Percentiles rank a stretch among this genome's conserved stretches.
Conservation (phyloP, 2,797 vertebrate genomes). For the Jordanella pulchra region DNA sequence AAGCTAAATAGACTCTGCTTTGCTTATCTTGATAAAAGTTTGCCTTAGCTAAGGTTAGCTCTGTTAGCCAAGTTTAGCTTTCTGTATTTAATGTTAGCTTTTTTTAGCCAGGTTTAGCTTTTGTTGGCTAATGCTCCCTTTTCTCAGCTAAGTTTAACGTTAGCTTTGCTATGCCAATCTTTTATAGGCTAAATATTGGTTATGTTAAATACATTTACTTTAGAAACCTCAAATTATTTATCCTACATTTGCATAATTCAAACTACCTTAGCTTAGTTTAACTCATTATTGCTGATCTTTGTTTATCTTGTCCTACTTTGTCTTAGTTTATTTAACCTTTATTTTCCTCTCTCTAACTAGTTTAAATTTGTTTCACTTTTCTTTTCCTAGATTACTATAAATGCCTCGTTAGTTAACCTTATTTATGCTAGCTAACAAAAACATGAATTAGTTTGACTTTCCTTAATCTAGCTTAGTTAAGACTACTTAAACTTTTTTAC, state of each 20-base stretch:
- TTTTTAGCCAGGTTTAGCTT: background rate
- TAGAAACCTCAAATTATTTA: no score
- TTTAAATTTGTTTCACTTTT: background rate
- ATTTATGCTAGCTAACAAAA: background rate
- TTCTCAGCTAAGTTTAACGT: background rate
- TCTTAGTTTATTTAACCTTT: no score
- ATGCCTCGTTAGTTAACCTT: background rate
- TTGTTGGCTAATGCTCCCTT: background rate
- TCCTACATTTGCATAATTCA: no score
- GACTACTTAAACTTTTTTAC: no score
- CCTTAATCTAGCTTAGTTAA: no score
- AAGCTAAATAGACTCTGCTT: background rate
- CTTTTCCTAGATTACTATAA: background rate
- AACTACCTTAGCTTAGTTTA: no score
- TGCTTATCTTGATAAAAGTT: background rate
- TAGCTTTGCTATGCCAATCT: no score
- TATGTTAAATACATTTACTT: no score
- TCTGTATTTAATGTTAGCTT: background rate
- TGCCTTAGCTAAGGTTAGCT: background rate
- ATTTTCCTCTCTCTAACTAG: no score
- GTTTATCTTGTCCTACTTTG: no score
- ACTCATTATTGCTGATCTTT: no score
- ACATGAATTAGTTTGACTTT: background rate
- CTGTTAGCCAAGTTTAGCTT: background rate
- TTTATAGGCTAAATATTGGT: no score